A percentile compares a stretch with the other conserved stretches of the same genome.
phyloP scores from a whole-genome alignment of 2,113 vertebrate genomes.

The Aepyceros melampus region DNA sequence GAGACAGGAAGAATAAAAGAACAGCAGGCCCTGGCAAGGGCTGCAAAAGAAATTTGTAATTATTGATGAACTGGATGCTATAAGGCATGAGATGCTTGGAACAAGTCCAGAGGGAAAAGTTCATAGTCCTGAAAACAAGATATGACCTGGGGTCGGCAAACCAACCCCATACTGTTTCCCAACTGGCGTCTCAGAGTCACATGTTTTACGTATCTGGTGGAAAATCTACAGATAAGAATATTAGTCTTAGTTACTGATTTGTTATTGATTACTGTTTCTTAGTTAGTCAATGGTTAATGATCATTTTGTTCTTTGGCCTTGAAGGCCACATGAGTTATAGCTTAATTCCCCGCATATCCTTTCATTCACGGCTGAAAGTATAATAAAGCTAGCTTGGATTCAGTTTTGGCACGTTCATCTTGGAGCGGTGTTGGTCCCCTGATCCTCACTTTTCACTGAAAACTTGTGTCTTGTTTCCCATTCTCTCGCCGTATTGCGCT shows the following conservation, averaged over 20 bases:
- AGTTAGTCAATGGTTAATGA: no score
- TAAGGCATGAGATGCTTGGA: background rate
- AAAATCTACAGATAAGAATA: no score
- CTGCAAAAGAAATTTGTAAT: background rate
- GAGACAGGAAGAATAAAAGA: background rate
- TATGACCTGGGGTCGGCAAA: no score
- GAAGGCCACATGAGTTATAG: background rate
- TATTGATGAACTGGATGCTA: background rate
- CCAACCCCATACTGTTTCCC: no score
- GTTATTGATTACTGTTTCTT: no score
- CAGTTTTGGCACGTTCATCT: background rate
- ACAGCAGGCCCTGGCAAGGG: background rate
- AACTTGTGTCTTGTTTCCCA: background rate
- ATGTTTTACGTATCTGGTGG: no score
- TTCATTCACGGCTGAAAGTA: background rate
- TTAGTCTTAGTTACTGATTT: no score
- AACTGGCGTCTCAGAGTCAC: no score
- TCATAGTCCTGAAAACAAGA: no score
- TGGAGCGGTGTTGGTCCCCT: background rate
- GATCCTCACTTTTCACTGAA: background rate
- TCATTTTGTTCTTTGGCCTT: no score
- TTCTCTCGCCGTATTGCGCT: rapidly evolving
- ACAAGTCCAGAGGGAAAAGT: no score
- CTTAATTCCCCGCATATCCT: background rate
- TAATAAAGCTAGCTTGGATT: background rate